A percentile compares a stretch with the other conserved stretches of the same genome.
These are phyloP conservation scores for Chalcosyrphus nemorum DNA, from an alignment of 2,888 invertebrate genomes.

Conservation along the genomic window DNA sequence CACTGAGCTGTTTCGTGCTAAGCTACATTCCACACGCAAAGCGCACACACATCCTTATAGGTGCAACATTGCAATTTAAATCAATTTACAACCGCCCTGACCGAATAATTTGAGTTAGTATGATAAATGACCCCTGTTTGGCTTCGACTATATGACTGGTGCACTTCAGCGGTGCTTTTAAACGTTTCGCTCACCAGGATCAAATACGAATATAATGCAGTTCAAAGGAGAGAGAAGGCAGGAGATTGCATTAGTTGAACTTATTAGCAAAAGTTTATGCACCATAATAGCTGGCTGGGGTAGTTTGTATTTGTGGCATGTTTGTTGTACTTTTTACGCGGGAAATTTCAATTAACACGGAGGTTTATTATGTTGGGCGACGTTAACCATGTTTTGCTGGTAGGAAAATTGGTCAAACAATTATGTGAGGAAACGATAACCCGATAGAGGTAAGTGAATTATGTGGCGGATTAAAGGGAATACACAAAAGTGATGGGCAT, in stretches of 20 bases:
- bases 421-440: neutral
- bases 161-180: neutral
- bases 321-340: neutral
- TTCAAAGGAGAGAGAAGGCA: too few relatives aligned
- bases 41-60: too few relatives aligned
- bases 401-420: neutral
- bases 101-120: constrained; percentile 13
- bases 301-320: constrained; percentile 8
- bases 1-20: neutral
- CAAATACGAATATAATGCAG: too few relatives aligned
- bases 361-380: neutral
- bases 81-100: constrained; percentile 8
- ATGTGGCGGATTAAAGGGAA: too few relatives aligned
- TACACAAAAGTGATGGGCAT: too few relatives aligned
- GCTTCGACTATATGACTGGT: neutral
- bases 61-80: constrained; percentile 24
- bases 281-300: neutral
- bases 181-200: neutral
- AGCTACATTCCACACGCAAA: neutral
- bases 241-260: neutral
- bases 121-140: constrained; percentile 8
- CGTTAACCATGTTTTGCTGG: neutral
- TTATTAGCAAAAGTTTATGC: constrained; percentile 12
- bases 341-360: neutral
- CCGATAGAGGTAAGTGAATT: too few relatives aligned